A percentile compares a stretch with the other conserved stretches of the same genome.
Evolutionary conservation across 2,113 vertebrate genomes (phyloP).

Genomic region (Chunga burmeisteri): DNA sequence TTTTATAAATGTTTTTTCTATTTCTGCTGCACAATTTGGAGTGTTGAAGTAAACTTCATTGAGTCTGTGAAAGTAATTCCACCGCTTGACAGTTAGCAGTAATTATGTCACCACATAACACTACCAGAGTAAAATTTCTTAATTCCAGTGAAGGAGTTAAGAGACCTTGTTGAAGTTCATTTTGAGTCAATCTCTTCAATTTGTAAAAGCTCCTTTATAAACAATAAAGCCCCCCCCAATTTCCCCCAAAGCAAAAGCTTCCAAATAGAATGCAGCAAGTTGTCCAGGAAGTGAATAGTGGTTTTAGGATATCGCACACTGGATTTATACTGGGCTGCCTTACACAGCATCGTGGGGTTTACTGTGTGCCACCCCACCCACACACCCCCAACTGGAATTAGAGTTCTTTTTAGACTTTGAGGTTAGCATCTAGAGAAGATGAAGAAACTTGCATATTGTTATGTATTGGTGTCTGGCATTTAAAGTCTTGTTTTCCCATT

Average conservation of each 20-base stretch:
- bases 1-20: conserved; percentile 18
- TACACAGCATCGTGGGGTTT: not conserved
- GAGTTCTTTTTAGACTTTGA: not conserved
- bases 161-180: conserved; percentile 12
- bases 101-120: conserved; percentile 61
- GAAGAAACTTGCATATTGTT: conserved; percentile 10
- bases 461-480: conserved; percentile 42
- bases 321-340: conserved; percentile 1
- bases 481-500: conserved; percentile 65
- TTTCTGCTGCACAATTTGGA: conserved; percentile 50
- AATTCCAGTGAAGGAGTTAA: conserved; percentile 43
- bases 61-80: conserved; percentile 49
- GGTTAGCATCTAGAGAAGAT: not conserved
- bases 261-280: not conserved
- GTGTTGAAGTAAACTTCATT: conserved; percentile 11
- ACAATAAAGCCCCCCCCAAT: not conserved
- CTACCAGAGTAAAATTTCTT: conserved; percentile 48
- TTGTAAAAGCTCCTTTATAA: conserved; percentile 57
- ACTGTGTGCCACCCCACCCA: not conserved
- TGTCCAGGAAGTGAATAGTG: not conserved
- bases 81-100: conserved; percentile 57
- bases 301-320: not conserved
- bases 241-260: not conserved
- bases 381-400: not conserved
- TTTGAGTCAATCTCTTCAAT: conserved; percentile 42